Evolutionary conservation across 53 echinoderm and acorn worm species (phyloP).

Genomic region (Astropecten irregularis): DNA sequence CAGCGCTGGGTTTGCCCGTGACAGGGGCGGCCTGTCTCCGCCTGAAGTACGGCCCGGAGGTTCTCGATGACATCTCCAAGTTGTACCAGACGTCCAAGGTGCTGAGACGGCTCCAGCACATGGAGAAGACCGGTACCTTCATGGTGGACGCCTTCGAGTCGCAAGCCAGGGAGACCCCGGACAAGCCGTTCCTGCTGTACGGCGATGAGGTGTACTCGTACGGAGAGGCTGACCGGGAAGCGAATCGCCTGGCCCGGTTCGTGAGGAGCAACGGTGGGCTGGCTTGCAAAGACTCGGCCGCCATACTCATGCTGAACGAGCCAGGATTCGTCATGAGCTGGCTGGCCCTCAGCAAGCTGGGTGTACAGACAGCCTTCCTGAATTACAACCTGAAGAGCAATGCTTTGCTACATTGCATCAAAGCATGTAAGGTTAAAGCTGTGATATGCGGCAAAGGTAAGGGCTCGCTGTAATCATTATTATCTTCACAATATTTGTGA

Average conservation of each 20-base stretch:
- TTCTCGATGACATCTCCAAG: slow-evolving; percentile 7
- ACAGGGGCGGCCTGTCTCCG: slow-evolving; percentile 45
- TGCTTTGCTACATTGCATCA: slow-evolving; percentile 77
- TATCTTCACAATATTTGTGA: too few relatives aligned
- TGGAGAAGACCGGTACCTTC: slow-evolving; percentile 4
- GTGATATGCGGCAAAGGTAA: slow-evolving; percentile 76
- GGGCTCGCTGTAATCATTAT: neutral
- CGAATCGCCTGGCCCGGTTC: slow-evolving; percentile 67
- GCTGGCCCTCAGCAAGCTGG: slow-evolving; percentile 70
- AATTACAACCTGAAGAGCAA: slow-evolving; percentile 71
- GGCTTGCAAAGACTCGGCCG: slow-evolving; percentile 53
- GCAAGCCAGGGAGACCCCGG: slow-evolving; percentile 38
- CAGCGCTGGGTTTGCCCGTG: slow-evolving; percentile 25
- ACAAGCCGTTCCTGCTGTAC: slow-evolving; percentile 66
- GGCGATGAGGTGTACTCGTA: slow-evolving; percentile 59
- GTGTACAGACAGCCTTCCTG: slow-evolving; percentile 58
- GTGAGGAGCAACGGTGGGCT: slow-evolving; percentile 48
- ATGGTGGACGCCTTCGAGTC: slow-evolving; percentile 66
- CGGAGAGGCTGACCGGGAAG: slow-evolving; percentile 52
- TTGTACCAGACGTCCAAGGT: neutral
- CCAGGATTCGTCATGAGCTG: slow-evolving; percentile 68
- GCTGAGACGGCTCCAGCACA: neutral
- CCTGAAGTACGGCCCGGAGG: slow-evolving; percentile 47
- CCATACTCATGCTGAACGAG: slow-evolving; percentile 69
- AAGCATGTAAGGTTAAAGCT: slow-evolving; percentile 54